Percentiles rank a stretch among this genome's conserved stretches.
Conservation (phyloP, 53 echinoderm and acorn worm genomes). For the Echinometra lucunter region DNA sequence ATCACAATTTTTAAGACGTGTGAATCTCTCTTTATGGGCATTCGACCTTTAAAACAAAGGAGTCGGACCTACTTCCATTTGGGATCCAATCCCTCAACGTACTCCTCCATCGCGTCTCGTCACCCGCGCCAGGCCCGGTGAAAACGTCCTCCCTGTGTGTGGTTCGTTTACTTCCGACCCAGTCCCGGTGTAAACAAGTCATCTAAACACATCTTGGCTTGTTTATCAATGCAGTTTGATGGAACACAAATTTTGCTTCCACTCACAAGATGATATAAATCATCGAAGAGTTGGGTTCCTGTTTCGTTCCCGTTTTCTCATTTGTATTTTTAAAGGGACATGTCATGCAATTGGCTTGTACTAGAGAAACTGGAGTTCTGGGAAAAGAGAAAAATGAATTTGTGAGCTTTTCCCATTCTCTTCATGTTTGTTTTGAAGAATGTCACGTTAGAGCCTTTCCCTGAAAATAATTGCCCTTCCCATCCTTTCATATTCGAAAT, state of each 20-base stretch:
- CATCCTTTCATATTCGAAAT: too few species aligned
- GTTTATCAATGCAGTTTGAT: constrained; percentile 68
- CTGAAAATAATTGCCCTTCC: too few species aligned
- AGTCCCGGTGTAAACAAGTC: constrained; percentile 45
- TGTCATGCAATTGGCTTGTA: not conserved
- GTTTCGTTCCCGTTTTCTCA: not conserved
- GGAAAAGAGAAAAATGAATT: too few species aligned
- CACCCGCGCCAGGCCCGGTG: not conserved
- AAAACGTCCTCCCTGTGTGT: constrained; percentile 35
- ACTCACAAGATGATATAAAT: constrained; percentile 30
- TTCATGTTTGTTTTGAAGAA: too few species aligned
- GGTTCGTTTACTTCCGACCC: constrained; percentile 65
- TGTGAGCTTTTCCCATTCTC: too few species aligned
- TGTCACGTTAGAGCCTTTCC: too few species aligned
- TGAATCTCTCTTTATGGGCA: not conserved
- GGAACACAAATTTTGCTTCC: constrained; percentile 64
- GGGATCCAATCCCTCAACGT: constrained; percentile 33
- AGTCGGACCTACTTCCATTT: not conserved
- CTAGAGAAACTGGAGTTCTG: too few species aligned
- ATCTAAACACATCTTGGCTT: constrained; percentile 59
- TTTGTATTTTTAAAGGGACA: not conserved
- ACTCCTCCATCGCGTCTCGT: not conserved
- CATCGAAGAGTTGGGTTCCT: not conserved
- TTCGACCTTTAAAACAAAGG: constrained; percentile 1
- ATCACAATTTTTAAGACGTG: too few species aligned